These are phyloP conservation scores for Ceratosolen solmsi DNA, from an alignment of 1,140 invertebrate genomes.

Conservation along the genomic window DNA sequence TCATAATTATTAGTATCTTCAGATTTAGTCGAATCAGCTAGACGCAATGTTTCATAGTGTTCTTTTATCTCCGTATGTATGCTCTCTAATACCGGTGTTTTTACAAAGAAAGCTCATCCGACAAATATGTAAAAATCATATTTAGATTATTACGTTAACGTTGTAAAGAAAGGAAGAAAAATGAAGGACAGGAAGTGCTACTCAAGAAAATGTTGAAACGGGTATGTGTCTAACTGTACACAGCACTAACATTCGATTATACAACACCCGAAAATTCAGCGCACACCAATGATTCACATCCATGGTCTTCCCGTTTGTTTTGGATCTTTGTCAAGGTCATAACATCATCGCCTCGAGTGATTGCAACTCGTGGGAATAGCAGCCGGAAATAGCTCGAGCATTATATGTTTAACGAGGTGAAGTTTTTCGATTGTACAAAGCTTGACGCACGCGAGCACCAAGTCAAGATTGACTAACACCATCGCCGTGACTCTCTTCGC, in stretches of 20 bases:
- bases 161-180: not conserved
- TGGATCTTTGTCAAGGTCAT: slow-evolving; percentile 11
- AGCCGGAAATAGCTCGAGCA: slow-evolving; percentile 53
- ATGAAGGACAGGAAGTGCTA: slow-evolving; percentile 5
- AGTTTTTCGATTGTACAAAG: slow-evolving; percentile 21
- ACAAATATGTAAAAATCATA: not conserved
- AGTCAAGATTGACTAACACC: slow-evolving; percentile 34
- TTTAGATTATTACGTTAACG: not conserved
- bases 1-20: no score
- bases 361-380: slow-evolving; percentile 48
- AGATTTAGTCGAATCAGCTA: no score
- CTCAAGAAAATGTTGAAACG: not conserved
- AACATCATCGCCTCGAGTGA: not conserved
- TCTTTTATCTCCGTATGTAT: not conserved
- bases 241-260: not conserved
- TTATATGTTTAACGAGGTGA: slow-evolving; percentile 43
- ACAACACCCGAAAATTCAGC: slow-evolving; percentile 8
- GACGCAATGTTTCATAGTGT: no score
- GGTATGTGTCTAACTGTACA: not conserved
- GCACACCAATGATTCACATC: slow-evolving; percentile 30
- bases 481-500: not conserved
- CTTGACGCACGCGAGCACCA: slow-evolving; percentile 18
- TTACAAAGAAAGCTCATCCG: not conserved
- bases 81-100: not conserved
- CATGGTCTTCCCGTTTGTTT: slow-evolving; percentile 9